phyloP scores from a whole-genome alignment of 2,797 vertebrate species.

The Myripristis murdjan region DNA sequence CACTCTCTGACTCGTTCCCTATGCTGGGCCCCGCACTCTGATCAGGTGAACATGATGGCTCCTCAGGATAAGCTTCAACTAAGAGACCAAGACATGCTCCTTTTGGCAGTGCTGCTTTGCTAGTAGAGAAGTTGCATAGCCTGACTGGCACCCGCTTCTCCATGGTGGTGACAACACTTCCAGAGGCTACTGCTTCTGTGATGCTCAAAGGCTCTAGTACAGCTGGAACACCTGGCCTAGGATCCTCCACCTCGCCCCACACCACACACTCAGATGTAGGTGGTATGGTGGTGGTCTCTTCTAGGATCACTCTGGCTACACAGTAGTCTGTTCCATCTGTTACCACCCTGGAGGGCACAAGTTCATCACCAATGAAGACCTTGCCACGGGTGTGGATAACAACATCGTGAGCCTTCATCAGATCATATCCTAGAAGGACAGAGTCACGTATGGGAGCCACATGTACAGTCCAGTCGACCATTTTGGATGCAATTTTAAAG shows the following conservation, averaged over 20 bases:
- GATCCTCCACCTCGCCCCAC: conserved; percentile 34
- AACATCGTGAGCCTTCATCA: conserved; percentile 5
- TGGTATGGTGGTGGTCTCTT: neutral
- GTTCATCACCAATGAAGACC: conserved; percentile 23
- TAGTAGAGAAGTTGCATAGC: conserved; percentile 21
- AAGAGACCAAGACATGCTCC: conserved; percentile 18
- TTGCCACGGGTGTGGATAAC: conserved; percentile 19
- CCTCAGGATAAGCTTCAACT: conserved; percentile 9
- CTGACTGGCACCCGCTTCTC: conserved; percentile 16
- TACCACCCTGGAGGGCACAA: neutral
- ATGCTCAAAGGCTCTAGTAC: conserved; percentile 32
- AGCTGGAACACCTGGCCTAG: conserved; percentile 24
- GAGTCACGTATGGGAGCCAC: too few relatives aligned
- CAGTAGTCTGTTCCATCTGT: conserved; percentile 11
- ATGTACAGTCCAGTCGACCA: too few relatives aligned
- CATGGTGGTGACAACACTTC: conserved; percentile 25
- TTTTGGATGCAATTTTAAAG: too few relatives aligned
- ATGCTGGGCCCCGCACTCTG: too few relatives aligned
- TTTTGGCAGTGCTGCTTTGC: conserved; percentile 7
- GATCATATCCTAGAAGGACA: too few relatives aligned
- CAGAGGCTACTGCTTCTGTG: conserved; percentile 9
- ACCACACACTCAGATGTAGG: conserved; percentile 23
- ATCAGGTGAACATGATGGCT: neutral
- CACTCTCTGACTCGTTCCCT: too few relatives aligned
- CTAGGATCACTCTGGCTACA: conserved; percentile 9